Evolutionary conservation across 2,888 invertebrate species (phyloP).

Genomic region (Thecocarcelia acutangulata): DNA sequence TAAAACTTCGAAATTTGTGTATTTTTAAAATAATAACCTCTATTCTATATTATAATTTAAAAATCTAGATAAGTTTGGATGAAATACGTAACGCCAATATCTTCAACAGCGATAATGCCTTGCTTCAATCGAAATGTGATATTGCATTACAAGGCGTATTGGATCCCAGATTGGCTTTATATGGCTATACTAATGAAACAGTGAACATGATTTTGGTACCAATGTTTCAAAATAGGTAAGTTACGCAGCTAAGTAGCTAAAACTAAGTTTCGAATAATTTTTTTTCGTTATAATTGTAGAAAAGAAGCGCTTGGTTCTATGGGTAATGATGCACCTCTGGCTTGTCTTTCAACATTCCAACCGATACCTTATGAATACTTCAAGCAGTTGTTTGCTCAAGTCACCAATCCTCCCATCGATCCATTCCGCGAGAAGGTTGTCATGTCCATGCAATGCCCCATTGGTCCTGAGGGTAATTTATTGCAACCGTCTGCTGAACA

Average conservation of each 20-base stretch:
- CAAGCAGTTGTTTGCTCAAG: slow-evolving; percentile 99
- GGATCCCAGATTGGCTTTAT: slow-evolving; percentile 93
- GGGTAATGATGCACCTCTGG: slow-evolving; percentile 99
- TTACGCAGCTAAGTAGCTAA: slow-evolving; percentile 54
- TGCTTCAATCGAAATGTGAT: slow-evolving; percentile 59
- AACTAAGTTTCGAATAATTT: background rate
- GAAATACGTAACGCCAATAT: slow-evolving; percentile 87
- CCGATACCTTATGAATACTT: slow-evolving; percentile 98
- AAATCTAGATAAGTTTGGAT: slow-evolving; percentile 88
- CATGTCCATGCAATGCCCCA: slow-evolving; percentile 98
- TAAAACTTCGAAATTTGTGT: background rate
- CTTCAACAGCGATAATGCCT: slow-evolving; percentile 72
- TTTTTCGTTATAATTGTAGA: slow-evolving; percentile 81
- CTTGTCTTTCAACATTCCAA: slow-evolving; percentile 97
- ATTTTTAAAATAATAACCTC: background rate
- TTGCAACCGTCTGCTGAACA: slow-evolving; percentile 93
- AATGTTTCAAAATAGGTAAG: slow-evolving; percentile 96
- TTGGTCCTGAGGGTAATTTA: slow-evolving; percentile 98
- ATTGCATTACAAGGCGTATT: slow-evolving; percentile 83
- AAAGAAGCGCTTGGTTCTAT: slow-evolving; percentile 99
- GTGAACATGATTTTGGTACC: slow-evolving; percentile 96
- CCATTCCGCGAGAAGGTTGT: slow-evolving; percentile 99
- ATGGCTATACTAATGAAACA: slow-evolving; percentile 97
- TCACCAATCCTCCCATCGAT: slow-evolving; percentile 99
- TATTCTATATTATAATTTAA: background rate